A percentile compares a stretch with the other conserved stretches of the same genome.
Evolutionary conservation across 2,113 vertebrate genomes (phyloP).

Genomic region (Erythrolamprus reginae): DNA sequence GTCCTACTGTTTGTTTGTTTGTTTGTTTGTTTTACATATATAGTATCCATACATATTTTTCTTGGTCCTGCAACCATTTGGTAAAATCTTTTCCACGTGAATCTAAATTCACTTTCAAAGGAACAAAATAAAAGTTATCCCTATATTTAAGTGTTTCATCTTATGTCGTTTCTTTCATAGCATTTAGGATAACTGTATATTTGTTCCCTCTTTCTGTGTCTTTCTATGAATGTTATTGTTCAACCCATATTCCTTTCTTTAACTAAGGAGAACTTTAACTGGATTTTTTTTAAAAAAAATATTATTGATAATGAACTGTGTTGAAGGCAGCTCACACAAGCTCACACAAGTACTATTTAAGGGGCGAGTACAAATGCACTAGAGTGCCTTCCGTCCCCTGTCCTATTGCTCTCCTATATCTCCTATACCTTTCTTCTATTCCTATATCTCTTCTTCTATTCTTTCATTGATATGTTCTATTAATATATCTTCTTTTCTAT

Average conservation of each 20-base stretch:
- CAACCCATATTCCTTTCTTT: not conserved
- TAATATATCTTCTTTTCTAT: too few species aligned
- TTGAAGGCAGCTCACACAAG: not conserved
- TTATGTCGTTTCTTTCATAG: not conserved
- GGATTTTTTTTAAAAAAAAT: not conserved
- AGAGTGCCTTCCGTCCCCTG: too few species aligned
- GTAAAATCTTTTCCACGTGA: conserved; percentile 14
- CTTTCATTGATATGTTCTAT: too few species aligned
- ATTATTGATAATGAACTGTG: not conserved
- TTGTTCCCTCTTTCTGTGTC: not conserved
- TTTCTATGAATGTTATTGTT: too few species aligned
- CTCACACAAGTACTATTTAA: too few species aligned
- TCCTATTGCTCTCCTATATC: too few species aligned
- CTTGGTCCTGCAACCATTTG: not conserved
- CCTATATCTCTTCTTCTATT: too few species aligned
- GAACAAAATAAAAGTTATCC: not conserved
- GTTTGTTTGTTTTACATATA: not conserved
- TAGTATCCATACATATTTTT: not conserved
- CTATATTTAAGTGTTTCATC: not conserved
- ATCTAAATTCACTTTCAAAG: conserved; percentile 22
- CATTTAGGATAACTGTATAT: not conserved
- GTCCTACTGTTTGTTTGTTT: not conserved
- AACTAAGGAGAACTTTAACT: not conserved
- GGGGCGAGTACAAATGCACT: too few species aligned
- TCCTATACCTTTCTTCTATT: too few species aligned